Conservation (phyloP, 1,140 invertebrate species). For the Luehdorfia chinensis region DNA sequence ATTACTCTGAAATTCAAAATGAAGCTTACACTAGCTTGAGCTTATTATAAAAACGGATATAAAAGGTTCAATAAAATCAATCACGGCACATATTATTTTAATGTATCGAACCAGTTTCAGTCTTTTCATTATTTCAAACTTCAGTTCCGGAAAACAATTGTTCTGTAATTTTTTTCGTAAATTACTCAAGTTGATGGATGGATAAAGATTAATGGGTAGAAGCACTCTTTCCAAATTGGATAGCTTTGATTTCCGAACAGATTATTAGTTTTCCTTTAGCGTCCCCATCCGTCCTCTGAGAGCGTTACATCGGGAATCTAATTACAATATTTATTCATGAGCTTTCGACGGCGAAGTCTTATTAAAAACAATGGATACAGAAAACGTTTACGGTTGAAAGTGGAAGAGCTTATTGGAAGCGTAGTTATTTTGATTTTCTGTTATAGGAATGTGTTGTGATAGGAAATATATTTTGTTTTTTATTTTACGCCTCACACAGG, state of each 20-base stretch:
- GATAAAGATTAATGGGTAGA: slow-evolving; percentile 47
- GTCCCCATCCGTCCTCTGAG: slow-evolving; percentile 7
- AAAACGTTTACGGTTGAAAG: slow-evolving; percentile 24
- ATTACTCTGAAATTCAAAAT: no score
- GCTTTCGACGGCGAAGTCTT: slow-evolving; percentile 17
- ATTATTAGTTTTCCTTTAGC: slow-evolving; percentile 40
- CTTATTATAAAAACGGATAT: no score
- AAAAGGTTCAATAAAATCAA: no score
- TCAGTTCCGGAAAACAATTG: no score
- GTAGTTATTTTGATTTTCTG: no score
- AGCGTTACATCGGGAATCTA: slow-evolving; percentile 25
- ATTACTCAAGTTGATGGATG: slow-evolving; percentile 32
- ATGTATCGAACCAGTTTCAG: no score
- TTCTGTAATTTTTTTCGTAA: slow-evolving; percentile 25
- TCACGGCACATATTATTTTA: no score
- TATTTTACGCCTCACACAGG: no score
- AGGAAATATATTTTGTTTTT: no score
- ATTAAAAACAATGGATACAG: slow-evolving; percentile 32
- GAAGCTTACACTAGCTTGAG: no score
- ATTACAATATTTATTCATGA: slow-evolving; percentile 38
- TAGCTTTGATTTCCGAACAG: slow-evolving; percentile 25
- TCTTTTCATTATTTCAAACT: no score
- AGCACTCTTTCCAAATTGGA: slow-evolving; percentile 49
- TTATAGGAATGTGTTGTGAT: no score
- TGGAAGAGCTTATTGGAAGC: background rate